Conservation (phyloP, 2,113 vertebrate species). For the Oophaga pumilio region DNA sequence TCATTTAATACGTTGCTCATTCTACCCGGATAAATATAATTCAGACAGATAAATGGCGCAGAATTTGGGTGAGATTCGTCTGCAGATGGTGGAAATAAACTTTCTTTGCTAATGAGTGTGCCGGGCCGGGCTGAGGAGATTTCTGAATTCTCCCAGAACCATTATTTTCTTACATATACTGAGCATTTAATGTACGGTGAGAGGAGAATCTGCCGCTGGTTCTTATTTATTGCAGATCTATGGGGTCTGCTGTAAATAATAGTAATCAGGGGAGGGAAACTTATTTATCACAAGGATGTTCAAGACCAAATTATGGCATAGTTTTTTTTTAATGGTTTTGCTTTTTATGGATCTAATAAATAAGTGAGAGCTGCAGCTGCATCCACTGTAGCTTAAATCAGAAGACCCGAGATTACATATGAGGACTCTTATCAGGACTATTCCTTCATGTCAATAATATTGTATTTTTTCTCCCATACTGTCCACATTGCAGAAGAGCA, state of each 20-base stretch:
- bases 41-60: not conserved
- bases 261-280: not conserved
- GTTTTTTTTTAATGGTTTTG: not conserved
- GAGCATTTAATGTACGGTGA: not conserved
- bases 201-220: not conserved
- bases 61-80: not conserved
- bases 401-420: not conserved
- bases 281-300: not conserved
- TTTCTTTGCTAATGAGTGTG: not conserved
- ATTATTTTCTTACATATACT: not conserved
- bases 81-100: conserved; percentile 7
- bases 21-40: not conserved
- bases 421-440: not conserved
- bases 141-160: not conserved
- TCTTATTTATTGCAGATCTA: not conserved
- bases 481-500: not conserved
- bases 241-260: not conserved
- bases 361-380: conserved; percentile 2
- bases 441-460: not conserved
- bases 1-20: not conserved
- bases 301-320: not conserved
- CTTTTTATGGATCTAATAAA: conserved; percentile 5
- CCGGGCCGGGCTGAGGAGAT: not conserved
- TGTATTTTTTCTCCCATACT: not conserved
- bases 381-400: not conserved